Conservation (phyloP, 2,888 invertebrate genomes). For the Lasioglossum pauxillum region DNA sequence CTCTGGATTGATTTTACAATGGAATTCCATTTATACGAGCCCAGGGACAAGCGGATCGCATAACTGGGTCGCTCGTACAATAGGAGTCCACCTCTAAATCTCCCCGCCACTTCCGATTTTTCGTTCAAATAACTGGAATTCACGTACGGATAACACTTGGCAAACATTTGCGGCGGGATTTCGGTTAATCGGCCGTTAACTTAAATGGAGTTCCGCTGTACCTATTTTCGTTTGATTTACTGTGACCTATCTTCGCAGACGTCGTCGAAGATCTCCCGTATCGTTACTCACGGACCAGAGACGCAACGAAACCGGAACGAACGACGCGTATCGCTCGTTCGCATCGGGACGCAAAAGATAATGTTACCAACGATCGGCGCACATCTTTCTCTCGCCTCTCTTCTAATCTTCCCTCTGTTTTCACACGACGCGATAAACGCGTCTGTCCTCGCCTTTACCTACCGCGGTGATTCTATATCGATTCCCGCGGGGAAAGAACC, state of each 20-base stretch:
- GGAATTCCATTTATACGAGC: background rate
- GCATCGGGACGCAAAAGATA: slow-evolving; percentile 19
- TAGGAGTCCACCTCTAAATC: background rate
- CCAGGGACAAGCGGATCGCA: background rate
- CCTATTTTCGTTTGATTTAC: slow-evolving; percentile 8
- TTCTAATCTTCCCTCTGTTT: background rate
- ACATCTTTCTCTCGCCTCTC: background rate
- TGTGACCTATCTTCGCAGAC: slow-evolving; percentile 10
- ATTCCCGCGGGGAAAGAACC: background rate
- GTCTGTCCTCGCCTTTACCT: slow-evolving; percentile 4
- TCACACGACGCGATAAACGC: background rate
- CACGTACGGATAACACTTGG: background rate
- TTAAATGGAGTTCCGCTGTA: background rate
- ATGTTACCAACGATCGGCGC: slow-evolving; percentile 1
- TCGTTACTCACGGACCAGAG: background rate
- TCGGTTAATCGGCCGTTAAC: slow-evolving; percentile 1
- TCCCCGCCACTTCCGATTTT: background rate
- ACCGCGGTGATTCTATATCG: slow-evolving; percentile 25
- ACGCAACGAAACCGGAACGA: slow-evolving; percentile 35
- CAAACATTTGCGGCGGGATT: background rate
- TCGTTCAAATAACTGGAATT: slow-evolving; percentile 10
- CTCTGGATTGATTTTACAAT: slow-evolving; percentile 4
- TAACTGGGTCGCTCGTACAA: slow-evolving; percentile 4
- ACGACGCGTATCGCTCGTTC: slow-evolving; percentile 18
- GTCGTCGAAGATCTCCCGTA: background rate